Evolutionary conservation across 2,797 vertebrate species (phyloP), one percentile per base, ranked within the genome.

Genomic region (Semaprochilodus insignis): DNA sequence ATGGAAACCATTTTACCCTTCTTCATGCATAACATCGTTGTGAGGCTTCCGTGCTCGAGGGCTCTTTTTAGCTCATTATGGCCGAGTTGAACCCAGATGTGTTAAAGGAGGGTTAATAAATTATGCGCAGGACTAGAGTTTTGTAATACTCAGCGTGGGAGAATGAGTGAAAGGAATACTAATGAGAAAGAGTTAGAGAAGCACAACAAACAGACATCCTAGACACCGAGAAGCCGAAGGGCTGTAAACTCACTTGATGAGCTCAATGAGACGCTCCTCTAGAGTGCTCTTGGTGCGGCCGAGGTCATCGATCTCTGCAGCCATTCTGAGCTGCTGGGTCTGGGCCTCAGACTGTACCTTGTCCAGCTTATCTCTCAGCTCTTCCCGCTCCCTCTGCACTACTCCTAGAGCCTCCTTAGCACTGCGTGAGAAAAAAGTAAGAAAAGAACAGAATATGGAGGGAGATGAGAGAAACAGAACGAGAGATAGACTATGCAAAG

Each of bases 231-330:
- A 40, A 21, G 5, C 34, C 3, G 34, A 25, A 52, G 17, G 8
- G 11, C 10, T 36, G 3, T 74, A 54, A 57, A 74, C 91, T 34
- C 91, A 98, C 98, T 94, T 95, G 88, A 99, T 96, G 51, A 99
- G 96, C 90, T 99, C 97, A 23, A 99, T 97, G 84, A 99, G 95
- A 16, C 97, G 95, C 85, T 99, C 98, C 87, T 98, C 97, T 1
- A 99, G 95, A 89, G 93, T 96, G 63, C 82, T 91, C 90, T 98
- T 99, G 84, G 97, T 99, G 90, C 92, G 94, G 36, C 93, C 94
- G 78, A 99, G 95, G 89, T 99, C 97, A 27, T 99, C 97, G 7
- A 99, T 91, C 89, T 99, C 97, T 6, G 97, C 96, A 0, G 94
- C 85, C 91, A 97, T 92, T 85, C 92, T 96, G 87, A 95, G 89